A percentile compares a stretch with the other conserved stretches of the same genome.
Evolutionary conservation across 2,113 vertebrate genomes (phyloP).

Genomic region (Eurystomus gularis): DNA sequence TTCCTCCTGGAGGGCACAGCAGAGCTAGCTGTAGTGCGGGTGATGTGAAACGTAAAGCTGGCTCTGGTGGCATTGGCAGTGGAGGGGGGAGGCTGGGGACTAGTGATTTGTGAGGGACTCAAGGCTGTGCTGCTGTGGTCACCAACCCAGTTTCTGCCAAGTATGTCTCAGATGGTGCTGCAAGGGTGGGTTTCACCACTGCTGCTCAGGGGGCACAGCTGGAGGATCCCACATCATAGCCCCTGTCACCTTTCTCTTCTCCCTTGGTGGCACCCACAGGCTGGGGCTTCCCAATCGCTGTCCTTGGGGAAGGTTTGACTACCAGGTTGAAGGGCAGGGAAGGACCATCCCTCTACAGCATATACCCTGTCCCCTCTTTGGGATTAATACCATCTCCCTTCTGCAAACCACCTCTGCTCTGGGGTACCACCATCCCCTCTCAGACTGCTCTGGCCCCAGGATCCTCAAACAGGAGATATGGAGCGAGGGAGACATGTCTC

Average conservation of each 20-base stretch:
- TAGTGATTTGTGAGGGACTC: accelerated
- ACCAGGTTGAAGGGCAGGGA: neutral
- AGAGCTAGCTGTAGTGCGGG: neutral
- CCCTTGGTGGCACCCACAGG: neutral
- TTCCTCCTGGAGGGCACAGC: neutral
- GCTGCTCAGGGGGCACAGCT: neutral
- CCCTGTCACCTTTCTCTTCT: neutral
- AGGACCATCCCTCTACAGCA: neutral
- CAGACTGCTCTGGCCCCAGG: neutral
- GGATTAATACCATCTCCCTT: neutral
- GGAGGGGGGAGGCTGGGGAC: neutral
- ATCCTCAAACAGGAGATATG: neutral
- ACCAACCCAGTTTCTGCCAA: neutral
- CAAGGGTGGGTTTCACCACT: neutral
- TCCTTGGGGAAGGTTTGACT: neutral
- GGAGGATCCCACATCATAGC: neutral
- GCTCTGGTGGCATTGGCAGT: neutral
- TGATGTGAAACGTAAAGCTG: neutral
- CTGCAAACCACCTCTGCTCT: accelerated
- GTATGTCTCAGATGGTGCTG: neutral
- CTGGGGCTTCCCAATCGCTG: neutral
- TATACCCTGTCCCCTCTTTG: neutral
- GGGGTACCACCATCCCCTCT: neutral
- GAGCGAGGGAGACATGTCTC: neutral
- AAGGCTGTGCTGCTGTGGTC: neutral